Conservation (phyloP, 2,797 vertebrate genomes). For the Characodon lateralis region DNA sequence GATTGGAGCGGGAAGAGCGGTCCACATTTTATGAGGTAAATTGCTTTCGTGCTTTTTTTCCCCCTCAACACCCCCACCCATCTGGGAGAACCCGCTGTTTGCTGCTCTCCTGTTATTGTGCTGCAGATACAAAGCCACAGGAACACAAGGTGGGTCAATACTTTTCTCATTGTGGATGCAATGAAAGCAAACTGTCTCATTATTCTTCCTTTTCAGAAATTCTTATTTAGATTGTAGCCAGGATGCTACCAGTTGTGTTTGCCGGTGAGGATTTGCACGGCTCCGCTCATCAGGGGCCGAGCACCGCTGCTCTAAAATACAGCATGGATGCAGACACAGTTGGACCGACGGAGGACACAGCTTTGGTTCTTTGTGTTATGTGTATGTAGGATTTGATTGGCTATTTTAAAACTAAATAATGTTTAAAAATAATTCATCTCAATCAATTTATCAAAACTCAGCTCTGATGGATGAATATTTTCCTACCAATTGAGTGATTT, state of each 20-base stretch:
- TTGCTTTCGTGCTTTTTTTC: slow-evolving; percentile 46
- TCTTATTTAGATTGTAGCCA: slow-evolving; percentile 66
- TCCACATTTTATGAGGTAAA: slow-evolving; percentile 54
- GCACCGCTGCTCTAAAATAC: slow-evolving; percentile 33
- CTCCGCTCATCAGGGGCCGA: slow-evolving; percentile 35
- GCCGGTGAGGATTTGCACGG: slow-evolving; percentile 32
- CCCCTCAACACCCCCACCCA: background rate
- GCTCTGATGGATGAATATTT: background rate
- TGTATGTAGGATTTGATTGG: background rate
- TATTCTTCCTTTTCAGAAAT: slow-evolving; percentile 66
- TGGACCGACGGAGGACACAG: slow-evolving; percentile 12
- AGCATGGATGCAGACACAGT: background rate
- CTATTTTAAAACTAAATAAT: background rate
- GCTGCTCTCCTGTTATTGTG: slow-evolving; percentile 59
- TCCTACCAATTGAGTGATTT: background rate
- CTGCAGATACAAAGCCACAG: slow-evolving; percentile 46
- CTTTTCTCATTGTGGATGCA: slow-evolving; percentile 70
- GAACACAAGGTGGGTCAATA: slow-evolving; percentile 66
- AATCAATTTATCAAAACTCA: background rate
- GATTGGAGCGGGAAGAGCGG: slow-evolving; percentile 49
- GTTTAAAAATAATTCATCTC: background rate
- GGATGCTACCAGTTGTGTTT: slow-evolving; percentile 48
- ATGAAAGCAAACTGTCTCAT: slow-evolving; percentile 69
- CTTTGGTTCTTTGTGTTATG: slow-evolving; percentile 4
- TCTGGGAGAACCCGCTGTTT: slow-evolving; percentile 51